phyloP scores from a whole-genome alignment of 2,797 vertebrate species.

The Sandelia bainsii region DNA sequence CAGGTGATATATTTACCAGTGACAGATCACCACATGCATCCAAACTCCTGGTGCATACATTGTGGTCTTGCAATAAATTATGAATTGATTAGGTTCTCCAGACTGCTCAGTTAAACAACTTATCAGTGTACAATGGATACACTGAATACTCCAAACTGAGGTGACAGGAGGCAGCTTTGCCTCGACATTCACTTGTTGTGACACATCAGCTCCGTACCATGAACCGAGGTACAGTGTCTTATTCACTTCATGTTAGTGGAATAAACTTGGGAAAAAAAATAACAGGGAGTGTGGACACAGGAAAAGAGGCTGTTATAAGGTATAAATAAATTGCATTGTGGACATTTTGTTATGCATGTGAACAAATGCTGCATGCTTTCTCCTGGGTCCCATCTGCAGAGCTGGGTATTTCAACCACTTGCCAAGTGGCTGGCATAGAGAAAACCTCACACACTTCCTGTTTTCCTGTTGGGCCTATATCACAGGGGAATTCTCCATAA shows the following conservation, averaged over 20 bases:
- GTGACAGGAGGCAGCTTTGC: not conserved
- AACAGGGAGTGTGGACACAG: too few relatives aligned
- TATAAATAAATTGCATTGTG: conserved; percentile 23
- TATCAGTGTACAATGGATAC: conserved; percentile 30
- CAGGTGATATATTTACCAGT: conserved; percentile 13
- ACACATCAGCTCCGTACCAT: not conserved
- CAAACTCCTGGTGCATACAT: not conserved
- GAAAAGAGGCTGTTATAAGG: not conserved
- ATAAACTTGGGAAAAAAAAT: too few relatives aligned
- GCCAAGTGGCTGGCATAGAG: conserved; percentile 43
- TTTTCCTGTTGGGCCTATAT: conserved; percentile 54
- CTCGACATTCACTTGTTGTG: not conserved
- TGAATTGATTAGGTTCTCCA: conserved; percentile 29
- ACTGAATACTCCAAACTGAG: not conserved
- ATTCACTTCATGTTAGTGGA: too few relatives aligned
- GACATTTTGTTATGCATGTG: conserved; percentile 36
- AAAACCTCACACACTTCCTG: conserved; percentile 52
- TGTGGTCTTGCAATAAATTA: conserved; percentile 27
- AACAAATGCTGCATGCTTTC: conserved; percentile 1
- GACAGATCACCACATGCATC: conserved; percentile 1
- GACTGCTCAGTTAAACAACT: conserved; percentile 29
- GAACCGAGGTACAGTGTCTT: not conserved
- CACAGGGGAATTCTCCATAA: conserved; percentile 51
- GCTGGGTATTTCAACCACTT: conserved; percentile 12
- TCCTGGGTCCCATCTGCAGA: conserved; percentile 26